Evolutionary conservation across 1,140 invertebrate species (phyloP).

Genomic region (Panagrolaimus sp.): DNA sequence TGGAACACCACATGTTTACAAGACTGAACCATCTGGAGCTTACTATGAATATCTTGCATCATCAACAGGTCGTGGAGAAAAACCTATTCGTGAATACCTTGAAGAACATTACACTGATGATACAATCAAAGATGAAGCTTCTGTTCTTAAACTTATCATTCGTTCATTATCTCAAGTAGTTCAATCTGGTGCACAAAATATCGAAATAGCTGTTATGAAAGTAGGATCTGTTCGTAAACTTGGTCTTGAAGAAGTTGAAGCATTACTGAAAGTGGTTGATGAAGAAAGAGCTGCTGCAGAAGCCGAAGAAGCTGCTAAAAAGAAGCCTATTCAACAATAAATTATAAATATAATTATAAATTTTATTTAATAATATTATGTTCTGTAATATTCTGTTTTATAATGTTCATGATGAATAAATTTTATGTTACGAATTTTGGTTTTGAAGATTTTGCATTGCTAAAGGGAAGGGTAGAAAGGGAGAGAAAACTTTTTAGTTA

Average conservation of each 20-base stretch:
- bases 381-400: too few relatives aligned
- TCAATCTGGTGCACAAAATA: slow-evolving; percentile 93
- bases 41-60: slow-evolving; percentile 99
- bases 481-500: too few relatives aligned
- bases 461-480: too few relatives aligned
- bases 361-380: too few relatives aligned
- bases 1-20: slow-evolving; percentile 91
- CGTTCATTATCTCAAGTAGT: slow-evolving; percentile 74
- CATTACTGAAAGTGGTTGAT: slow-evolving; percentile 48
- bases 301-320: slow-evolving; percentile 21
- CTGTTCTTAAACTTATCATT: slow-evolving; percentile 83
- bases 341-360: too few relatives aligned
- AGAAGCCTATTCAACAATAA: slow-evolving; percentile 20
- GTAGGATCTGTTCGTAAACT: slow-evolving; percentile 45
- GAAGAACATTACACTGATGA: slow-evolving; percentile 89
- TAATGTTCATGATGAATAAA: too few relatives aligned
- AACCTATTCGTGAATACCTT: slow-evolving; percentile 94
- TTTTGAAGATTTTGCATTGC: too few relatives aligned
- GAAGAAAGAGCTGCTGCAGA: slow-evolving; percentile 41
- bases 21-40: slow-evolving; percentile 97
- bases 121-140: slow-evolving; percentile 76
- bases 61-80: slow-evolving; percentile 91
- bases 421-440: too few relatives aligned
- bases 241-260: slow-evolving; percentile 44
- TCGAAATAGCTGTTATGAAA: slow-evolving; percentile 91